phyloP scores from a whole-genome alignment of 2,113 vertebrate species.

The Emberiza fucata region DNA sequence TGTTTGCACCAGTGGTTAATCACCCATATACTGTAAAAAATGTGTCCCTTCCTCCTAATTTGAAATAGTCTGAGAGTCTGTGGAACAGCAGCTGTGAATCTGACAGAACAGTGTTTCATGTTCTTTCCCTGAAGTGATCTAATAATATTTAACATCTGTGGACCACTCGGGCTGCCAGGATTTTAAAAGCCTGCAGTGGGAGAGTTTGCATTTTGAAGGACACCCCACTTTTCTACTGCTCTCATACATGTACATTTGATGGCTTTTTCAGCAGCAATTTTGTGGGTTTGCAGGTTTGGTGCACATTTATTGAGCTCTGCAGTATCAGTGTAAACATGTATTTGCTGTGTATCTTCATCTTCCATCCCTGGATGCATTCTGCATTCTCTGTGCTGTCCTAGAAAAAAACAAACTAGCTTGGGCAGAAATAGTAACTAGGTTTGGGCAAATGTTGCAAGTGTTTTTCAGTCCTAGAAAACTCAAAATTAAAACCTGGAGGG shows the following conservation, averaged over 20 bases:
- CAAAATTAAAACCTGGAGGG: neutral
- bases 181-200: neutral
- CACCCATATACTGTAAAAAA: neutral
- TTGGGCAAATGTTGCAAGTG: neutral
- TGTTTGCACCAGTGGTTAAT: neutral
- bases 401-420: neutral
- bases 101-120: conserved; percentile 47
- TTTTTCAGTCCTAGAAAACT: neutral
- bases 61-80: neutral
- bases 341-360: neutral
- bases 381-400: neutral
- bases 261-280: neutral
- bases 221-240: neutral
- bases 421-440: neutral
- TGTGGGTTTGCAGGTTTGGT: neutral
- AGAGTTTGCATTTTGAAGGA: neutral
- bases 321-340: rapidly evolving
- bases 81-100: conserved; percentile 13
- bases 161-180: neutral
- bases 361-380: neutral
- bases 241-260: neutral
- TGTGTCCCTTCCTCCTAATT: neutral
- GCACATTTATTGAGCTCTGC: neutral
- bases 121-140: conserved; percentile 45
- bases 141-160: conserved; percentile 53